Percentiles rank a stretch among this genome's conserved stretches.
phyloP scores from a whole-genome alignment of 2,797 vertebrate species.

The Lacerta agilis region DNA sequence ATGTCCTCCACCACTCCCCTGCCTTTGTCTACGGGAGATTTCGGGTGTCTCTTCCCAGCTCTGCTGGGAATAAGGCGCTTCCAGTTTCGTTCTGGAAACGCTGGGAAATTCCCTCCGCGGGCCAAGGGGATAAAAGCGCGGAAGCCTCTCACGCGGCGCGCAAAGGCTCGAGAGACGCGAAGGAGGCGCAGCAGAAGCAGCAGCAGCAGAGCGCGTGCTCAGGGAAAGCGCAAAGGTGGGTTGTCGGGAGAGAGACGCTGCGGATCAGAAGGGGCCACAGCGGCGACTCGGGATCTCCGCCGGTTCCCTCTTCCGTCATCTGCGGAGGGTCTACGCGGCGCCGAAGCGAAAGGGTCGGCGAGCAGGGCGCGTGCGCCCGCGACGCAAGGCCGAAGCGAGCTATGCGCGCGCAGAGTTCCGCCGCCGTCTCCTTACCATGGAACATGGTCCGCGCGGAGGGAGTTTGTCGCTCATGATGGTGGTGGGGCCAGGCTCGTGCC shows the following conservation, averaged over 20 bases:
- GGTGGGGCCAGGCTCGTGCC: not conserved
- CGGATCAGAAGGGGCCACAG: not conserved
- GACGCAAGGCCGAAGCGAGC: not conserved
- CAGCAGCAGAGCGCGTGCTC: not conserved
- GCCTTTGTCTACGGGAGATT: no score
- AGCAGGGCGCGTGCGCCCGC: not conserved
- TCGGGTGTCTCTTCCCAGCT: slow-evolving; percentile 31
- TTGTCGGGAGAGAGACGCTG: not conserved
- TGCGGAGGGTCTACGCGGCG: no score
- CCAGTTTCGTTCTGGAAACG: slow-evolving; percentile 55
- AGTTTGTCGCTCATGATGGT: slow-evolving; percentile 10
- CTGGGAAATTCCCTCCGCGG: slow-evolving; percentile 56
- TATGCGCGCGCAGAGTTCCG: not conserved
- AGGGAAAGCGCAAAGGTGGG: not conserved
- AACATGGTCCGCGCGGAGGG: slow-evolving; percentile 25
- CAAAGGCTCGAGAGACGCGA: no score
- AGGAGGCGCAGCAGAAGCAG: no score
- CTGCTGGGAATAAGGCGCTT: slow-evolving; percentile 44
- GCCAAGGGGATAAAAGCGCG: slow-evolving; percentile 55
- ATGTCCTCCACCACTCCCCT: not conserved
- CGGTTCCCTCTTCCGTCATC: not conserved
- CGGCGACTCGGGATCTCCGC: no score
- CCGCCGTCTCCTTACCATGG: slow-evolving; percentile 28
- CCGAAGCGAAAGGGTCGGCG: not conserved
- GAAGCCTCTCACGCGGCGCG: no score